Percentiles rank a stretch among this genome's conserved stretches.
phyloP scores from a whole-genome alignment of 2,113 vertebrate species.

The Saguinus imperator region DNA sequence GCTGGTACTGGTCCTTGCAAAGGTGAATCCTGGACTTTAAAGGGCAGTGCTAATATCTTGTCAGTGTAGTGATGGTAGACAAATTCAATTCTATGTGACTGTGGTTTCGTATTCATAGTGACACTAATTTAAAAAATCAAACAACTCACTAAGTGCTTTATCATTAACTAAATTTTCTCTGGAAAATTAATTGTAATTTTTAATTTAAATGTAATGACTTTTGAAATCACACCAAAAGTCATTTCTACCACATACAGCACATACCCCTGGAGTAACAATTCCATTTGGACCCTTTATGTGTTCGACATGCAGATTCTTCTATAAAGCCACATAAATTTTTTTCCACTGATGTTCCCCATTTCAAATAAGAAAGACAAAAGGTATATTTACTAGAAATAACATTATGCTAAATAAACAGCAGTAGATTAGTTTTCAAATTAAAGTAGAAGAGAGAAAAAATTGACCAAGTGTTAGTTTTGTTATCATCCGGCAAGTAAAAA shows the following conservation, averaged over 20 bases:
- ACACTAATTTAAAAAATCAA: background rate
- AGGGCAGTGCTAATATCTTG: background rate
- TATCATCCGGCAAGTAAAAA: conserved; percentile 63
- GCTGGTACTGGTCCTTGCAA: background rate
- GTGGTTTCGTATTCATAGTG: background rate
- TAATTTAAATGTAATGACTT: conserved; percentile 25
- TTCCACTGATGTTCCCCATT: background rate
- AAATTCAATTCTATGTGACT: background rate
- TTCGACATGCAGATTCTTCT: background rate
- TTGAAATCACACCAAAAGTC: background rate
- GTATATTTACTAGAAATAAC: conserved; percentile 63
- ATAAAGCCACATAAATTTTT: background rate
- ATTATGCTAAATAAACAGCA: conserved; percentile 47
- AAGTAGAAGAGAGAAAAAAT: conserved; percentile 30
- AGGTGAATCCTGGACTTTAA: background rate
- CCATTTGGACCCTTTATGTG: background rate
- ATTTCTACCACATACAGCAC: background rate
- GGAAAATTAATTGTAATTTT: too few relatives aligned
- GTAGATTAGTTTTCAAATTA: conserved; percentile 30
- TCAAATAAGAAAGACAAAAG: conserved; percentile 14
- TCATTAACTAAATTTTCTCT: background rate
- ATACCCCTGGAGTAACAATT: background rate
- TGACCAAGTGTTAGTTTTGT: conserved; percentile 62
- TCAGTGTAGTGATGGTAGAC: background rate
- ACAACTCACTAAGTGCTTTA: background rate